Evolutionary conservation across 1,140 invertebrate genomes (phyloP).

Genomic region (Piezodorus guildinii): DNA sequence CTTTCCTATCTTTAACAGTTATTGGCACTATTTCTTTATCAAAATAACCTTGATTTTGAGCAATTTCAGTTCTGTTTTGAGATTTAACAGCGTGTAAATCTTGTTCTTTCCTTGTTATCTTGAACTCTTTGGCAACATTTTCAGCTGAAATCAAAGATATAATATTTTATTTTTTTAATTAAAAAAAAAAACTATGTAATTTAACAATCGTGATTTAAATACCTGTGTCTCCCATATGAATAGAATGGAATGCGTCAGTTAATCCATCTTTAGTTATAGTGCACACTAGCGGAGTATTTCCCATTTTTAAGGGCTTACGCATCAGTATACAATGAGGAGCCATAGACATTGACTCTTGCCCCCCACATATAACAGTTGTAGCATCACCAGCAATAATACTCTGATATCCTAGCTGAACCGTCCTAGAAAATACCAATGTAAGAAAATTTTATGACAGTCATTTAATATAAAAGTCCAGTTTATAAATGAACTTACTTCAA

Average conservation of each 20-base stretch:
- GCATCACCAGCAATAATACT: conserved; percentile 58
- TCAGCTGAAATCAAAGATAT: conserved; percentile 44
- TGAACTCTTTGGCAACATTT: conserved; percentile 61
- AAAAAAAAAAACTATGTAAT: background rate
- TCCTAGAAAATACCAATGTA: conserved; percentile 36
- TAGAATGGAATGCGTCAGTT: conserved; percentile 63
- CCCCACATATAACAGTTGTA: conserved; percentile 63
- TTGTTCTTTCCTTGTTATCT: conserved; percentile 58
- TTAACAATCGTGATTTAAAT: conserved; percentile 22
- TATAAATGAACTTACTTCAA: conserved; percentile 46
- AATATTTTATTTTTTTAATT: background rate
- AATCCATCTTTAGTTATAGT: conserved; percentile 66
- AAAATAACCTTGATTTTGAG: conserved; percentile 54
- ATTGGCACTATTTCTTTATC: conserved; percentile 58
- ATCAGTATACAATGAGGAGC: conserved; percentile 59
- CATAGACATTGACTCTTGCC: conserved; percentile 77
- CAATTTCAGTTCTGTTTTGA: conserved; percentile 53
- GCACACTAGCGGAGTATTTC: conserved; percentile 51
- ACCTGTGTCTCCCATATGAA: conserved; percentile 81
- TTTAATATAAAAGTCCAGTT: background rate
- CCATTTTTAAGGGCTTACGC: conserved; percentile 57
- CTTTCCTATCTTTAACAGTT: conserved; percentile 40
- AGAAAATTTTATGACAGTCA: conserved; percentile 3
- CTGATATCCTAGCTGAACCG: conserved; percentile 55
- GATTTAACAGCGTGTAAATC: conserved; percentile 60